Conservation (phyloP, 2,888 invertebrate genomes). For the Sarcophaga subvicina region DNA sequence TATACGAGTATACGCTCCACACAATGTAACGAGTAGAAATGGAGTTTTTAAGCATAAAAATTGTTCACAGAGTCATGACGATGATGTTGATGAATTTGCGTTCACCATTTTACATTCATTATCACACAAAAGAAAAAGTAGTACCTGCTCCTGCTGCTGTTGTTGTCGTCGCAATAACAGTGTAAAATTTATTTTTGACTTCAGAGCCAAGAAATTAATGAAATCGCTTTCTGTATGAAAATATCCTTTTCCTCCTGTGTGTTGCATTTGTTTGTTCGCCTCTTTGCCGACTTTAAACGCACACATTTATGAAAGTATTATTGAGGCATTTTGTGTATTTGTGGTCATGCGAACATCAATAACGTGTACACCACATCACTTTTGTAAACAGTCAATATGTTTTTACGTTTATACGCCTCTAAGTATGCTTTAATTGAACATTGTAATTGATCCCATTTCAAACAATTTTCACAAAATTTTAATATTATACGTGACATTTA, state of each 20-base stretch:
- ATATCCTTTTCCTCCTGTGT: not conserved
- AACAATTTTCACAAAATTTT: too few relatives aligned
- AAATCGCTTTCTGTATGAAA: not conserved
- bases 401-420: not conserved
- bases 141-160: not conserved
- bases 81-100: conserved; percentile 55
- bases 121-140: not conserved
- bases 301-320: conserved; percentile 3
- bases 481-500: too few relatives aligned
- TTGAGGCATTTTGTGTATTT: conserved; percentile 10
- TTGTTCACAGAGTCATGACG: not conserved
- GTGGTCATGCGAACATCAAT: conserved; percentile 29
- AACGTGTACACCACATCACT: not conserved
- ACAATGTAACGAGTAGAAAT: not conserved
- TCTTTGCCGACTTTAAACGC: not conserved
- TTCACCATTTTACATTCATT: conserved; percentile 49
- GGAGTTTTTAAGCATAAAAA: conserved; percentile 44
- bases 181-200: not conserved
- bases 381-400: not conserved
- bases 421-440: not conserved
- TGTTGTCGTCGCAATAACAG: not conserved
- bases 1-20: not conserved
- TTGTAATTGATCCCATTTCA: too few relatives aligned
- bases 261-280: not conserved
- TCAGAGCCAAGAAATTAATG: too few relatives aligned